These are phyloP conservation scores for Diadegma fenestrale DNA, from an alignment of 2,888 invertebrate species.

Conservation along the genomic window DNA sequence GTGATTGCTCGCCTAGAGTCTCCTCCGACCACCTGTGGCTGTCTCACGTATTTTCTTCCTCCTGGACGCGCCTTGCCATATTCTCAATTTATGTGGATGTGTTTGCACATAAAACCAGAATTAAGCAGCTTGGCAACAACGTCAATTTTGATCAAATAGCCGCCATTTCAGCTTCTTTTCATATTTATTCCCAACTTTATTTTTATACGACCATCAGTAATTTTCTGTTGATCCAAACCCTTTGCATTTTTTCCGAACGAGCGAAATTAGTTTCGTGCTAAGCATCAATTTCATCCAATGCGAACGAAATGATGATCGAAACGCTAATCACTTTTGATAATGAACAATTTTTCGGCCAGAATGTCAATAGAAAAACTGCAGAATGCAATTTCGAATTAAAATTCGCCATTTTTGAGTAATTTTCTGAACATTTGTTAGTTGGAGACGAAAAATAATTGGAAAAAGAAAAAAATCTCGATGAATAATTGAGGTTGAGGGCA, in stretches of 20 bases:
- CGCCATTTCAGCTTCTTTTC: neutral
- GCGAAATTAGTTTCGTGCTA: neutral
- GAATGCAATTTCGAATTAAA: neutral
- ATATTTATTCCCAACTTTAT: neutral
- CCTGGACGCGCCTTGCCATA: slow-evolving; percentile 2
- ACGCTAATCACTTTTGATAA: too few species aligned
- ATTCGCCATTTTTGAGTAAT: neutral
- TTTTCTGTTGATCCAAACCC: neutral
- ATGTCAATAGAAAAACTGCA: neutral
- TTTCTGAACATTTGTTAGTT: neutral
- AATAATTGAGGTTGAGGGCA: neutral
- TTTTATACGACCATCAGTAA: neutral
- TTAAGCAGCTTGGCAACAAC: slow-evolving; percentile 51
- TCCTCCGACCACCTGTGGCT: slow-evolving; percentile 50
- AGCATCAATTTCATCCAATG: neutral
- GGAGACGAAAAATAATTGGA: neutral
- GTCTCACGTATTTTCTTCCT: slow-evolving; percentile 30
- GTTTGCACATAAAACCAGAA: neutral
- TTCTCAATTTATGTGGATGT: neutral
- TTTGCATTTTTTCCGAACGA: too few species aligned
- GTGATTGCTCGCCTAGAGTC: slow-evolving; percentile 30
- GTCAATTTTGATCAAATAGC: slow-evolving; percentile 41
- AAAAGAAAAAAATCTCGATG: neutral
- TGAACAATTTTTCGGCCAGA: too few species aligned
- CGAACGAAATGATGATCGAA: too few species aligned